Conservation (phyloP, 2,888 invertebrate species). For the Sminthurinus aureus region DNA sequence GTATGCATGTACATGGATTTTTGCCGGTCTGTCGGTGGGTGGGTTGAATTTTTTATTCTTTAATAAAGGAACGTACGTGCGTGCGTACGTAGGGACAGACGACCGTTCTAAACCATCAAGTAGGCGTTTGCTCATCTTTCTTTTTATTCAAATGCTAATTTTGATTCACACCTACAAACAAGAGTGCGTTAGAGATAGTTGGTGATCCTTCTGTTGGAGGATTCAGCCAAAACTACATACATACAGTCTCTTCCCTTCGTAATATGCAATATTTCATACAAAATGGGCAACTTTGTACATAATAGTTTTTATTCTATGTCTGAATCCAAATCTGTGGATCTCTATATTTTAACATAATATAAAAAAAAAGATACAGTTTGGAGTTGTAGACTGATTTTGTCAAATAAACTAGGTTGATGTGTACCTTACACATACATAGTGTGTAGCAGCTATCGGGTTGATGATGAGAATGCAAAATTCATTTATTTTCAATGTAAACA, state of each 20-base stretch:
- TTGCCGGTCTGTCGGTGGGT: not conserved
- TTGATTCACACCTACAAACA: constrained; percentile 33
- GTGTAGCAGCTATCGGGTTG: too few species aligned
- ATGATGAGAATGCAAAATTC: too few species aligned
- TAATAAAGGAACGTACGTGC: not conserved
- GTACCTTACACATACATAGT: too few species aligned
- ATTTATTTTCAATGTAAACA: too few species aligned
- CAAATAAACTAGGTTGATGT: not conserved
- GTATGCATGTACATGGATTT: not conserved
- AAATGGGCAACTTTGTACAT: not conserved
- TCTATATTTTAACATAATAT: too few species aligned
- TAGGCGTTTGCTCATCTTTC: constrained; percentile 27
- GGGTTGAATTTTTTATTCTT: not conserved
- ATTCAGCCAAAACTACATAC: not conserved
- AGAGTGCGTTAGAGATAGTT: not conserved
- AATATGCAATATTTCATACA: not conserved
- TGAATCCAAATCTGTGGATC: too few species aligned
- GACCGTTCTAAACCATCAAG: constrained; percentile 14
- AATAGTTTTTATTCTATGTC: too few species aligned
- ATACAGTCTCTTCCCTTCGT: not conserved
- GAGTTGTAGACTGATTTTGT: too few species aligned
- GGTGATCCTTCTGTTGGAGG: not conserved
- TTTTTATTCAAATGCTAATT: constrained; percentile 41
- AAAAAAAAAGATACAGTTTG: too few species aligned
- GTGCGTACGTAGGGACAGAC: constrained; percentile 10